phyloP scores from a whole-genome alignment of 2,113 vertebrate genomes.

The Zosterops japonicus region DNA sequence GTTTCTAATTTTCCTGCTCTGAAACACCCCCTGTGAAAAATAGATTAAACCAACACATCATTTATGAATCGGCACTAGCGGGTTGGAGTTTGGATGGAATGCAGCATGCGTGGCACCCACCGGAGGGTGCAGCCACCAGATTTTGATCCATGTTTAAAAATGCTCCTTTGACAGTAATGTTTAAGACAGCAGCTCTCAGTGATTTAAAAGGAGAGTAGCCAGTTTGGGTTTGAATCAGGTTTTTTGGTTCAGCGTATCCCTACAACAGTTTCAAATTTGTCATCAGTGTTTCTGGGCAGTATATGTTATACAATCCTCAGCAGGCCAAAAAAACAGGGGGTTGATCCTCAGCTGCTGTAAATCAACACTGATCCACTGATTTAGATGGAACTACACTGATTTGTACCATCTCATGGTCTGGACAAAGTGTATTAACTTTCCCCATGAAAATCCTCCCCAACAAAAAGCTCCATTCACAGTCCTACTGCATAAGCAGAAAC shows the following conservation, averaged over 20 bases:
- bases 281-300: slow-evolving; percentile 47
- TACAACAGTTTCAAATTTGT: slow-evolving; percentile 67
- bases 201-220: slow-evolving; percentile 72
- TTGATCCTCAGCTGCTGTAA: slow-evolving; percentile 67
- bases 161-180: slow-evolving; percentile 65
- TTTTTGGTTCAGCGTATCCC: slow-evolving; percentile 53
- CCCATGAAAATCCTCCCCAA: slow-evolving; percentile 55
- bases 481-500: slow-evolving; percentile 50
- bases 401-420: slow-evolving; percentile 63
- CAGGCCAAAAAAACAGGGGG: slow-evolving; percentile 17
- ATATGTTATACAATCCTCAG: slow-evolving; percentile 55
- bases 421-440: slow-evolving; percentile 65
- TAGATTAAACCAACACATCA: slow-evolving; percentile 82
- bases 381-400: slow-evolving; percentile 64
- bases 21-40: slow-evolving; percentile 83
- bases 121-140: slow-evolving; percentile 44
- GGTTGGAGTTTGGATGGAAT: slow-evolving; percentile 65
- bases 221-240: slow-evolving; percentile 62
- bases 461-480: slow-evolving; percentile 63
- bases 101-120: slow-evolving; percentile 28
- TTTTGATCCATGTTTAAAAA: slow-evolving; percentile 68
- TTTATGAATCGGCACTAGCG: slow-evolving; percentile 70
- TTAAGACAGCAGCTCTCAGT: slow-evolving; percentile 56
- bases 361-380: slow-evolving; percentile 66
- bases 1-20: slow-evolving; percentile 82